Base-by-base conservation (phyloP, 2,888 invertebrate genomes). In the Sepioteuthis lessoniana region DNA sequence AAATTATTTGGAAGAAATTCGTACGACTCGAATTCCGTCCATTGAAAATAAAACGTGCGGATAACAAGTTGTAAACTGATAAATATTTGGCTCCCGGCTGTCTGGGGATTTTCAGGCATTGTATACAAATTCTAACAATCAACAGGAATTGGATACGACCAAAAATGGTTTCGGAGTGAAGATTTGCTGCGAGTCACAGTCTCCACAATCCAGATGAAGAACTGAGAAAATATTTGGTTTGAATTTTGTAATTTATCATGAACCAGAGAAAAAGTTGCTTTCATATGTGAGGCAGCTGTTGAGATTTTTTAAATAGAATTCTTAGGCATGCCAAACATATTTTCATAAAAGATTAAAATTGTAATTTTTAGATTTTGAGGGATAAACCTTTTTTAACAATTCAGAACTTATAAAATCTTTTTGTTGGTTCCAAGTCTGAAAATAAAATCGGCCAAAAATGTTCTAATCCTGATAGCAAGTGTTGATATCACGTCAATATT, bases 61-160 rank as follows among this genome's bases (percentile, higher is more conserved):
- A 16, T n/a, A 76, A 76, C 76, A 76, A 76, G n/a, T 13, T n/a
- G 76, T 76, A 76, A n/a, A 76, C n/a, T 76, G 76, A 76, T 35
- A 76, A 76, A n/a, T 76, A 35, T 76, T 76, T 76, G 76, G 76
- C 76, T 76, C 76, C 76, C 76, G 76, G 16, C 76, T 76, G 76
- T 76, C n/a, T 76, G n/a, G n/a, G 76, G 76, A 76, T 76, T 76
- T n/a, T 55, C 55, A 55, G 55, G 55, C 55, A 55, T 55, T 55
- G 55, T 55, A 55, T 55, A 55, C 76, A 76, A 76, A 31, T 76
- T 76, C n/a, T n/a, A 76, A 76, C n/a, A 76, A 76, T 76, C 76
- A 76, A 76, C 76, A 35, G n/a, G 76, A 76, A 76, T 76, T 35
- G n/a, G 76, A 76, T 76, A 76, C 35, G n/a, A 8, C n/a, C 76